phyloP scores from a whole-genome alignment of 2,888 invertebrate species.

The Odontocerum albicorne region DNA sequence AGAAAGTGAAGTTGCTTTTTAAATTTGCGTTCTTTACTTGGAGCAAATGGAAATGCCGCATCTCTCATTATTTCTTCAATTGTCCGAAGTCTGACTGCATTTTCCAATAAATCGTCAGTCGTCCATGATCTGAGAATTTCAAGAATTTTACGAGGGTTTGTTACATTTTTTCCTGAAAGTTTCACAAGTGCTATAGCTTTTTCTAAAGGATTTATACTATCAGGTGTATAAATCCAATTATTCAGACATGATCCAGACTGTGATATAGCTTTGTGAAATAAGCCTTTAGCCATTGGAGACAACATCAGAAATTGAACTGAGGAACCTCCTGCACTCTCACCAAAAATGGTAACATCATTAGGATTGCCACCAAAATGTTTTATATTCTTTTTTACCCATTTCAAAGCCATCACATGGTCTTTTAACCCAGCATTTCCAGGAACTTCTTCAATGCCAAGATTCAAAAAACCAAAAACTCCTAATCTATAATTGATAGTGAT shows the following conservation, averaged over 20 bases:
- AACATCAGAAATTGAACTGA: conserved; percentile 51
- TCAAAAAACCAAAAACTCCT: conserved; percentile 32
- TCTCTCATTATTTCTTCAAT: conserved; percentile 44
- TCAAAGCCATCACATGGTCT: conserved; percentile 57
- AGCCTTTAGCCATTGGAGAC: conserved; percentile 51
- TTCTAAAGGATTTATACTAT: conserved; percentile 40
- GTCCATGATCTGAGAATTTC: conserved; percentile 45
- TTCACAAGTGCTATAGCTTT: conserved; percentile 45
- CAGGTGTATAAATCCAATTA: conserved; percentile 49
- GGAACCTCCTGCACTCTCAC: conserved; percentile 57
- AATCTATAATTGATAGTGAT: conserved; percentile 33
- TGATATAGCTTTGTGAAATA: conserved; percentile 58
- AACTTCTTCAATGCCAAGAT: conserved; percentile 23
- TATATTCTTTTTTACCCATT: conserved; percentile 57
- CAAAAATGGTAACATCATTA: conserved; percentile 55
- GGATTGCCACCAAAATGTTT: conserved; percentile 53
- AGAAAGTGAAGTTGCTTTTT: conserved; percentile 51
- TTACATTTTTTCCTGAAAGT: conserved; percentile 41
- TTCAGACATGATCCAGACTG: conserved; percentile 57
- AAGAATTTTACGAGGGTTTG: conserved; percentile 43
- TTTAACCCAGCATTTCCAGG: conserved; percentile 39
- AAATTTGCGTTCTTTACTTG: conserved; percentile 48
- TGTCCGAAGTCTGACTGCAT: conserved; percentile 42
- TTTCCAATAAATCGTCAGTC: conserved; percentile 44
- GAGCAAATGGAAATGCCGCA: conserved; percentile 54